Percentiles rank a stretch among this genome's conserved stretches.
Evolutionary conservation across 1,140 invertebrate species (phyloP).

Genomic region (Telenomus remus): DNA sequence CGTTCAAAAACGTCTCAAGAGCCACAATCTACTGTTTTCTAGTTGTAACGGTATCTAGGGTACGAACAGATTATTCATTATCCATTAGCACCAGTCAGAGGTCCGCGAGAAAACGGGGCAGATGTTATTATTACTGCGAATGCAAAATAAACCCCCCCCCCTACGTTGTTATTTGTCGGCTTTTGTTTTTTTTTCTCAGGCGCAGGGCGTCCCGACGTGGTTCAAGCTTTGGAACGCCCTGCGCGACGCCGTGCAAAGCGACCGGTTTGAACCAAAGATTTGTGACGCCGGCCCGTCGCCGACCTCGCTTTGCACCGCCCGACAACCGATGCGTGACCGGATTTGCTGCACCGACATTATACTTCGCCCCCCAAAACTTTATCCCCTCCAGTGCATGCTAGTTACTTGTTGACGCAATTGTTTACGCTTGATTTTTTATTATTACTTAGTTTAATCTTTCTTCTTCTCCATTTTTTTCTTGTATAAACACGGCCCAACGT

Average conservation of each 20-base stretch:
- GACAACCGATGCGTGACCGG: slow-evolving; percentile 11
- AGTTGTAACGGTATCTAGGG: slow-evolving; percentile 51
- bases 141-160: slow-evolving; percentile 1
- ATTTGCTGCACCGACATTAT: slow-evolving; percentile 34
- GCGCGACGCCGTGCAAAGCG: slow-evolving; percentile 31
- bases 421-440: slow-evolving; percentile 44
- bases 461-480: slow-evolving; percentile 31
- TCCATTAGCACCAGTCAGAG: slow-evolving; percentile 22
- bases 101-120: slow-evolving; percentile 14
- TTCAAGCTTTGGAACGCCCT: slow-evolving; percentile 20
- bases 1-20: slow-evolving; percentile 10
- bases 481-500: slow-evolving; percentile 1
- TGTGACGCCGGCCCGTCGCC: slow-evolving; percentile 47
- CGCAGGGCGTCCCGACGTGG: slow-evolving; percentile 23
- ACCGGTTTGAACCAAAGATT: slow-evolving; percentile 43
- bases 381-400: slow-evolving; percentile 12
- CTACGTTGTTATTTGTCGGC: slow-evolving; percentile 23
- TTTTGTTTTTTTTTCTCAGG: too few species aligned
- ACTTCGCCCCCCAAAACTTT: slow-evolving; percentile 3
- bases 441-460: slow-evolving; percentile 5
- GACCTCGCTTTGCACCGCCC: slow-evolving; percentile 45
- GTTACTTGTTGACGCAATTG: slow-evolving; percentile 44
- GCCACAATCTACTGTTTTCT: slow-evolving; percentile 43
- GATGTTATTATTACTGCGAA: slow-evolving; percentile 4
- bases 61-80: slow-evolving; percentile 21